Conservation (phyloP, 92 coral and sea anemone species). For the Bergia puertoricense region DNA sequence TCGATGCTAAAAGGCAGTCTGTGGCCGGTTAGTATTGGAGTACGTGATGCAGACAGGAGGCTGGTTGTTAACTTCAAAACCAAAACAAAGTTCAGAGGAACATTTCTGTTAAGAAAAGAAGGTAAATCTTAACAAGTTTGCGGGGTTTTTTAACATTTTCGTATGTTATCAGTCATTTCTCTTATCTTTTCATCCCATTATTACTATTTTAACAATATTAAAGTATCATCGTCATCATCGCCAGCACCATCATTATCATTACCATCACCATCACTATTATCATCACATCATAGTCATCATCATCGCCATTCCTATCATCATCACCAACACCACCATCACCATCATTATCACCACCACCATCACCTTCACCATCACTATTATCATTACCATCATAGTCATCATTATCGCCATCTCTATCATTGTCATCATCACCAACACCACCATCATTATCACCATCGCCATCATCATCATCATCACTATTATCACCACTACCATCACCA, state of each 20-base stretch:
- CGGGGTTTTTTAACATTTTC: too few species aligned
- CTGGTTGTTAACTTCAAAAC: constrained; percentile 94
- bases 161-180: background rate
- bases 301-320: too few species aligned
- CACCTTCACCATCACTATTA: background rate
- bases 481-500: too few species aligned
- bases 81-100: constrained; percentile 91
- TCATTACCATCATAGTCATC: background rate
- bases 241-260: too few species aligned
- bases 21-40: constrained; percentile 81
- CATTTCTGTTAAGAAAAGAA: constrained; percentile 67
- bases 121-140: constrained; percentile 46
- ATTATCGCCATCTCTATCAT: too few species aligned
- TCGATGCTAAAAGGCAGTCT: constrained; percentile 79
- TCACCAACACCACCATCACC: background rate
- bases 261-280: too few species aligned
- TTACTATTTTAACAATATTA: too few species aligned
- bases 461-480: background rate
- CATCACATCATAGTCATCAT: too few species aligned
- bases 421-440: too few species aligned
- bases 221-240: too few species aligned
- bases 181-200: too few species aligned
- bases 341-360: background rate
- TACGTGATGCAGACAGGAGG: constrained; percentile 78
- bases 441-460: too few species aligned